Conservation (phyloP, 1,140 invertebrate species). For the Geopemphigus sp. region DNA sequence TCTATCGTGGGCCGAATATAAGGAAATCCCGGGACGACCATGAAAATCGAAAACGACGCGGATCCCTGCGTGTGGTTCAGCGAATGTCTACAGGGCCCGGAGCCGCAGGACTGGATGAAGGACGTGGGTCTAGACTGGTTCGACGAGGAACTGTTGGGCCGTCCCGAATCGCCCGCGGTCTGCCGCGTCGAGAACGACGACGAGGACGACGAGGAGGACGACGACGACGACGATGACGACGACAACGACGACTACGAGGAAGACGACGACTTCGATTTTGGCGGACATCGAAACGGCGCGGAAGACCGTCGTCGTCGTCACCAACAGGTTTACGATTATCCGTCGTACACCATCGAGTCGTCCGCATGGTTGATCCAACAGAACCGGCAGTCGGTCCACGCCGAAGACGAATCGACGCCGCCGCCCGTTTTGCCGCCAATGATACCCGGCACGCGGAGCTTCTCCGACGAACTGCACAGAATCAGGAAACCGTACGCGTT, state of each 20-base stretch:
- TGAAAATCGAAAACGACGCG: constrained; percentile 40
- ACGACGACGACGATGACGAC: background rate
- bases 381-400: background rate
- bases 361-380: constrained; percentile 27
- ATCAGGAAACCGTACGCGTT: constrained; percentile 7
- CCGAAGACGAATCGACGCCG: background rate
- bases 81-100: constrained; percentile 16
- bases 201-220: background rate
- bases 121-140: constrained; percentile 37
- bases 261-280: background rate
- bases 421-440: constrained; percentile 13
- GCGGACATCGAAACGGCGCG: background rate
- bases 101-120: constrained; percentile 41
- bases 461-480: background rate
- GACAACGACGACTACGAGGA: background rate
- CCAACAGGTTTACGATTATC: background rate
- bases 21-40: too few relatives aligned
- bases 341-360: constrained; percentile 20
- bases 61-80: constrained; percentile 9
- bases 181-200: background rate
- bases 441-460: constrained; percentile 36
- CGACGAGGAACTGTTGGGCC: constrained; percentile 33
- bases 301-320: background rate
- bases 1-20: too few relatives aligned
- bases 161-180: background rate